Evolutionary conservation across 2,113 vertebrate genomes (phyloP).

Genomic region (Thalassarche chlororhynchos): DNA sequence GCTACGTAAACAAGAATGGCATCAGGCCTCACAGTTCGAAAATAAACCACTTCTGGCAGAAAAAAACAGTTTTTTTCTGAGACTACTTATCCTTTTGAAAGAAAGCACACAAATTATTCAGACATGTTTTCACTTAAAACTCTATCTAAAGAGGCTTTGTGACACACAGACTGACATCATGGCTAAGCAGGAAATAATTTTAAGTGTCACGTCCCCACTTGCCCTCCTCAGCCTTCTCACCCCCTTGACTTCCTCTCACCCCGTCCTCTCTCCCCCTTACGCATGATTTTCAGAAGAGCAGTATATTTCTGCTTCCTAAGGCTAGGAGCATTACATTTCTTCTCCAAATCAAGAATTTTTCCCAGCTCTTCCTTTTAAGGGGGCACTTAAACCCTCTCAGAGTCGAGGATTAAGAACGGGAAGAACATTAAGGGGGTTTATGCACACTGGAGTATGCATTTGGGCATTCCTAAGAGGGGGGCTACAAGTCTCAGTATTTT

Average conservation of each 20-base stretch:
- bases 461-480: fast-evolving
- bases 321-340: background rate
- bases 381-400: background rate
- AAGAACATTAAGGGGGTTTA: background rate
- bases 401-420: background rate
- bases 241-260: background rate
- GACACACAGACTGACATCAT: background rate
- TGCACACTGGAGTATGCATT: background rate
- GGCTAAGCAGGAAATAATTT: background rate
- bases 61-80: background rate
- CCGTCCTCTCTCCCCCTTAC: background rate
- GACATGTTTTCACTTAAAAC: background rate
- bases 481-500: background rate
- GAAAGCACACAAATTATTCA: background rate
- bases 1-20: background rate
- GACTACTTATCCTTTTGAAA: background rate
- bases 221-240: background rate
- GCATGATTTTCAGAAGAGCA: background rate
- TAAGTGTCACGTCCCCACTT: background rate
- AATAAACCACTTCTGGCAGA: background rate
- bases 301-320: background rate
- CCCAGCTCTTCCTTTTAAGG: background rate
- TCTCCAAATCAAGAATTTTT: background rate
- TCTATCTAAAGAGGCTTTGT: background rate
- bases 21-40: background rate